Evolutionary conservation across 2,888 invertebrate genomes (phyloP), one percentile per base, ranked within the genome.

Genomic region (Scrobipalpa costella): DNA sequence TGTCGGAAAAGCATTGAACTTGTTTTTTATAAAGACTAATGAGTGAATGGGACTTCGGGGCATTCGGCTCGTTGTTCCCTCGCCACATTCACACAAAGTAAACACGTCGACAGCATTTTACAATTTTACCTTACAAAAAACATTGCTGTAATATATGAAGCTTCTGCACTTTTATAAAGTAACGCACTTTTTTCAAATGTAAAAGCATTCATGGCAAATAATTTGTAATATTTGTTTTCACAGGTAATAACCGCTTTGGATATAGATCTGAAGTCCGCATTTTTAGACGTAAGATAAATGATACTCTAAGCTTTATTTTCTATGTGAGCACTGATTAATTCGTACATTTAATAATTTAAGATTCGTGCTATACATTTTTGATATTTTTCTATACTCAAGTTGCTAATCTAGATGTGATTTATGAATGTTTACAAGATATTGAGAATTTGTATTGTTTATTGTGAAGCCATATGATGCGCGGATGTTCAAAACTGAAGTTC

Each of bases 351-450:
- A 55, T 58, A 57, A 64, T 64, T 61, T 61, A 55, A 64, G 47
- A 38, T 57, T n/a, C 11, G 55, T 64, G 55, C 59, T 62, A 55
- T 36, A 49, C 33, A 38, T 60, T 64, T 64, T 65, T 65, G 62
- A 65, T 63, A 65, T 63, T 63, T 57, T 65, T 62, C 52, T 65
- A 65, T 65, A 65, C 62, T 63, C 61, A 49, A 60, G 65, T 65
- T 64, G 58, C 34, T 60, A 57, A 57, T 40, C n/a, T 63, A 64
- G 62, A 64, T 57, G 64, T 62, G 61, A 57, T 65, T 64, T 65
- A 65, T 36, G 52, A 65, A 62, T 63, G 62, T 65, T 65, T 65
- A 65, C 62, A 57, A 60, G 34, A 34, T 40, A 38, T 57, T 59
- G 58, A 49, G n/a, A 52, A 36, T 52, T 49, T 27, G 44, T 44